A percentile compares a stretch with the other conserved stretches of the same genome.
phyloP scores from a whole-genome alignment of 2,888 invertebrate genomes.

The Spodoptera exigua region DNA sequence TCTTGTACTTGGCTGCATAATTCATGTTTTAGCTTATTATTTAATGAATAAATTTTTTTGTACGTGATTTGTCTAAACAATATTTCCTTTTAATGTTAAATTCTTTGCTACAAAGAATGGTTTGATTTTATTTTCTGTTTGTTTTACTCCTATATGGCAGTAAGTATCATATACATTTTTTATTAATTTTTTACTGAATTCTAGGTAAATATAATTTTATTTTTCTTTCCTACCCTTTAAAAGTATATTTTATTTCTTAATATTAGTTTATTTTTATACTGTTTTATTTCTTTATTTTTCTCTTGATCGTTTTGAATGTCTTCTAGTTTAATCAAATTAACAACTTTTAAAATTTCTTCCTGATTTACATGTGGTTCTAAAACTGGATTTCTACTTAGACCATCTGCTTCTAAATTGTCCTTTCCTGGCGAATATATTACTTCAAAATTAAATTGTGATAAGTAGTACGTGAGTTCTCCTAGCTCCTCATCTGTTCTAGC shows the following conservation, averaged over 20 bases:
- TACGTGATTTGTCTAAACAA: no score
- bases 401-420: constrained; percentile 7
- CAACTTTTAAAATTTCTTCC: constrained; percentile 2
- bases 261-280: no score
- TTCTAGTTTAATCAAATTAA: neutral
- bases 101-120: neutral
- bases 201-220: no score
- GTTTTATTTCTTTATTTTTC: neutral
- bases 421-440: no score
- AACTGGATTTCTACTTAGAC: neutral
- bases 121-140: neutral
- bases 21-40: no score
- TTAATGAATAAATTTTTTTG: no score
- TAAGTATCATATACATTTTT: neutral
- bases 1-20: no score
- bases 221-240: no score
- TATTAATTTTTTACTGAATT: neutral
- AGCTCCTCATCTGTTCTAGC: neutral
- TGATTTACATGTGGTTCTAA: neutral
- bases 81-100: constrained; percentile 1
- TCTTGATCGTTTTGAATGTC: neutral
- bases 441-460: constrained; percentile 3
- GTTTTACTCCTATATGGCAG: neutral
- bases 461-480: neutral
- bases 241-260: no score